phyloP scores from a whole-genome alignment of 1,140 invertebrate species.

The Brachionus manjavacas region DNA sequence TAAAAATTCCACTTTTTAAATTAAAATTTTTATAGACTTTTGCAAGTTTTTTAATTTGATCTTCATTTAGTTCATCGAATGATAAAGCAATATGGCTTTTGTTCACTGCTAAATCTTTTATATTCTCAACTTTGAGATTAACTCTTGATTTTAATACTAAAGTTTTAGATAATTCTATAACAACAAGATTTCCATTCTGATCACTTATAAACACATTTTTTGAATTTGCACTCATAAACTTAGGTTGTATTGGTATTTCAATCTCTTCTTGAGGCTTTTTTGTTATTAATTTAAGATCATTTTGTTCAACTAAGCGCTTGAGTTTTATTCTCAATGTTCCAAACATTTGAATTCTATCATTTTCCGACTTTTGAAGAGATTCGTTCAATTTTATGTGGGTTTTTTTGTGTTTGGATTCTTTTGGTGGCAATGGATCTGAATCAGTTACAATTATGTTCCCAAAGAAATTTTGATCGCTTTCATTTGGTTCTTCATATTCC shows the following conservation, averaged over 20 bases:
- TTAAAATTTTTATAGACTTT: not conserved
- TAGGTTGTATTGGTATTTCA: not conserved
- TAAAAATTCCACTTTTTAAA: not conserved
- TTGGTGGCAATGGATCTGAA: not conserved
- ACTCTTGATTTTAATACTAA: not conserved
- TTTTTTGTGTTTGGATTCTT: slow-evolving; percentile 12
- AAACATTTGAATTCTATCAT: slow-evolving; percentile 23
- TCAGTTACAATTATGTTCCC: slow-evolving; percentile 25
- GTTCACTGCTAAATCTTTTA: not conserved
- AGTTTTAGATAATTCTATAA: not conserved
- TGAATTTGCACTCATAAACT: not conserved
- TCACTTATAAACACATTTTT: slow-evolving; percentile 8
- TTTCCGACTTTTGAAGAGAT: not conserved
- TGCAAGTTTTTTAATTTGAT: not conserved
- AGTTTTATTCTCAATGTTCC: slow-evolving; percentile 37
- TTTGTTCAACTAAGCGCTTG: slow-evolving; percentile 13
- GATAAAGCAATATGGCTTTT: slow-evolving; percentile 15
- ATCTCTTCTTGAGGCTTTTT: not conserved
- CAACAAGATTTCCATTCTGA: not conserved
- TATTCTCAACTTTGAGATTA: not conserved
- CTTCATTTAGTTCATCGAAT: not conserved
- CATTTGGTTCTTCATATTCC: slow-evolving; percentile 13
- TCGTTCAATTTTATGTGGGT: not conserved
- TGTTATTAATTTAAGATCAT: not conserved
- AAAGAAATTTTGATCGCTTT: not conserved